Base-by-base conservation (phyloP, 2,888 invertebrate genomes). In the Epicampocera succincta region DNA sequence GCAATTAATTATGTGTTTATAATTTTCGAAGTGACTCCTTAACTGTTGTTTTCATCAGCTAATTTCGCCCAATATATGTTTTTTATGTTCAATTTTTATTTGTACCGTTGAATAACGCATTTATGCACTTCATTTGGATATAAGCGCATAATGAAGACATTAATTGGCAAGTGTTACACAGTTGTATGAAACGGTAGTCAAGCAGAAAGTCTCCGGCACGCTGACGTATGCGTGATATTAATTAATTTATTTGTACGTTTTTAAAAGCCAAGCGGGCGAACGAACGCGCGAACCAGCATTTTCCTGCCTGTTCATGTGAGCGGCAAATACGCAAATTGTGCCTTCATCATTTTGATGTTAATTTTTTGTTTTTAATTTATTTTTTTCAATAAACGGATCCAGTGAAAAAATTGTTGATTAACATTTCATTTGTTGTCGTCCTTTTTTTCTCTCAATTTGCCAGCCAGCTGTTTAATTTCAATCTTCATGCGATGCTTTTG, bases 151-250 rank as follows among this genome's bases (percentile, higher is more conserved):
- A 74, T 74, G 25, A 65, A 58, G 74, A 21, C 29, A 46, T 66
- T 74, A 74, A 74, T 74, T 74, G 74, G 65, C 74, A 74, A 74
- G 74, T 74, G 74, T 48, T 65, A 17, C 9, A 65, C 40, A 48
- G 25, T 38, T 56, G 44, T 29, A 48, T 3, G 25, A 12, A 33
- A 33, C 3, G 8, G 8, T 1, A 33, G 8, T 6, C 13, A 60
- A 21, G 4, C 8, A 1, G 52, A 52, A 52, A 44, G 19, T 44
- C 19, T 75, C 29, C 52, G 68, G 68, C 60, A 68, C 17, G 38
- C 4, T 60, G 75, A 29, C 68, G 61, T 66, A 61, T 69, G 61
- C 42, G 68, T 74, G 68, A 40, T 63, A 74, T 74, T 69, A 80
- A 63, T 74, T 63, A 74, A 79, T 74, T 74, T 68, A 69, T 42